Base-by-base conservation (phyloP, 2,797 vertebrate genomes). In the Sandelia bainsii region DNA sequence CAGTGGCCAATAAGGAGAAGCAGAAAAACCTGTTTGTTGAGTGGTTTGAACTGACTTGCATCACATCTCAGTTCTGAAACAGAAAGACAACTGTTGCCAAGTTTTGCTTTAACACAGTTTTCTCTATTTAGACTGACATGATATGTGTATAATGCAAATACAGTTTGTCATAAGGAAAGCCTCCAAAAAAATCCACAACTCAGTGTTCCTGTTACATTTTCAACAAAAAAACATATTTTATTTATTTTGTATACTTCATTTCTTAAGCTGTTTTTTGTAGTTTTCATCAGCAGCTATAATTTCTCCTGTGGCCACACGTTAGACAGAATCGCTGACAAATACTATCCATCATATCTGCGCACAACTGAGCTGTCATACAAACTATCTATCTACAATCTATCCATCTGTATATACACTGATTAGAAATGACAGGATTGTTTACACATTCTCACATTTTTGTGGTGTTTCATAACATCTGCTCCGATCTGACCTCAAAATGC, bases 31-130 rank as follows among this genome's bases (percentile, higher is more conserved):
- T 9, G 62, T 79, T 57, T 62, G 45, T 22, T 1, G 0, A 49
- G 46, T 4, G 7, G 56, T 27, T 64, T 54, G 11, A 34, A 52
- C 19, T 6, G 19, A 37, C 61, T 75, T 84, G 32, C 79, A 62
- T 81, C 78, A 69, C 1, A 29, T 10, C 27, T 2, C 27, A 48
- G 58, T 23, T 72, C 12, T 45, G 72, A 89, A 83, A 86, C 57
- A 75, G 66, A 89, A 84, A 87, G 44, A 5, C 0, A 1, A 51
- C 17, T 6, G 29, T 2, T 53, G 61, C 20, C 66, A 67, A 52
- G 25, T 76, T 58, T 58, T 58, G 6, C 13, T 59, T 63, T 13
- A 8, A 3, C 9, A 20, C 13, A 4, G 20, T 27, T 80, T 83
- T 85, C 75, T 13, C 34, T 80, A 76, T 81, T 62, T 0, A 65